Evolutionary conservation across 2,113 vertebrate species (phyloP).

Genomic region (Turnix velox): DNA sequence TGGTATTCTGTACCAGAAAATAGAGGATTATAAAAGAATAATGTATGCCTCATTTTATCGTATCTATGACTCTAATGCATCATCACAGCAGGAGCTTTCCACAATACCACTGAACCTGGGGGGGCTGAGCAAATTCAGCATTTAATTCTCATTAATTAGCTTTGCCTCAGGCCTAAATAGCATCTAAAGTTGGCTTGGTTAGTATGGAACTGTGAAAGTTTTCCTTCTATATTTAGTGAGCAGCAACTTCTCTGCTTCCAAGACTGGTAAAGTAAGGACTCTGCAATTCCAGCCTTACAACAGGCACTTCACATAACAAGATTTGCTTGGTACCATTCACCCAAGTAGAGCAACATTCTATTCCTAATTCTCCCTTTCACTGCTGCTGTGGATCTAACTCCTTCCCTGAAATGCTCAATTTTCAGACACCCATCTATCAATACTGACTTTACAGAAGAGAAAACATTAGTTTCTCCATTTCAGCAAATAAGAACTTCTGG

Average conservation of each 20-base stretch:
- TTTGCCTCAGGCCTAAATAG: slow-evolving; percentile 15
- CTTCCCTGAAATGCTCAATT: neutral
- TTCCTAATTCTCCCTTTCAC: neutral
- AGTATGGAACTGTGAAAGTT: neutral
- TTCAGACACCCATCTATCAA: rapidly evolving
- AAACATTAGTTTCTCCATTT: neutral
- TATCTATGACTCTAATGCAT: neutral
- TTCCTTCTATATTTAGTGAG: neutral
- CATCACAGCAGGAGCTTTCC: slow-evolving; percentile 22
- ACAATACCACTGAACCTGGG: neutral
- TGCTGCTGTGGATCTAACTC: neutral
- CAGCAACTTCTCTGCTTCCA: neutral
- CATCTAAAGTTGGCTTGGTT: neutral
- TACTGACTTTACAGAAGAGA: neutral
- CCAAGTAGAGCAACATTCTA: neutral
- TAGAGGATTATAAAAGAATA: neutral
- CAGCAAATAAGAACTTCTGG: neutral
- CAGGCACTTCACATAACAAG: too few relatives aligned
- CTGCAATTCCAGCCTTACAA: rapidly evolving
- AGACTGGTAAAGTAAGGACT: neutral
- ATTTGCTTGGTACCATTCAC: rapidly evolving
- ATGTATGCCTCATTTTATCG: neutral
- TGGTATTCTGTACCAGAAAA: neutral
- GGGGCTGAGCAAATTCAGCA: neutral
- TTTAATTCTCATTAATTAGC: neutral